Conservation (phyloP, 2,888 invertebrate species). For the Watsonalla binaria region DNA sequence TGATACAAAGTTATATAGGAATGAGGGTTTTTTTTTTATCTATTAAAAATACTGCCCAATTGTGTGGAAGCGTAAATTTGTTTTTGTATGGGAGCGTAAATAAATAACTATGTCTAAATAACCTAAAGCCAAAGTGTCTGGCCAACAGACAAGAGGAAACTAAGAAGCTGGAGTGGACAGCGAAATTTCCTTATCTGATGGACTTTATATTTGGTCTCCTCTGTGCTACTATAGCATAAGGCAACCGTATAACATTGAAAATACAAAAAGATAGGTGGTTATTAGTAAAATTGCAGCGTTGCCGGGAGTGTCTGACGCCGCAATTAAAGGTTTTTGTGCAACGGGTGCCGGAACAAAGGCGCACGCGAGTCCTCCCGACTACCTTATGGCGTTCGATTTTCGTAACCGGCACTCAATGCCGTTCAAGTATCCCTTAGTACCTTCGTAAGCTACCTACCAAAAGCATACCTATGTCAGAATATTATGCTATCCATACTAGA, state of each 20-base stretch:
- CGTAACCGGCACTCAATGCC: background rate
- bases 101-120: too few species aligned
- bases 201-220: background rate
- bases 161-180: too few species aligned
- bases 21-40: too few species aligned
- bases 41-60: too few species aligned
- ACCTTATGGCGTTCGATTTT: slow-evolving; percentile 51
- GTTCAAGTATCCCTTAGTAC: background rate
- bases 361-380: slow-evolving; percentile 68
- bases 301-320: slow-evolving; percentile 39
- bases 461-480: too few species aligned
- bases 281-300: slow-evolving; percentile 61
- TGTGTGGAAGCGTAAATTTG: too few species aligned
- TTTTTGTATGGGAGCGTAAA: too few species aligned
- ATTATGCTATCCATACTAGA: too few species aligned
- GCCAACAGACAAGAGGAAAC: too few species aligned
- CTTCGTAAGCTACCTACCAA: background rate
- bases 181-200: too few species aligned
- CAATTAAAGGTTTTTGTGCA: slow-evolving; percentile 58
- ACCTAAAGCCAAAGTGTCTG: too few species aligned
- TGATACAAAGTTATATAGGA: too few species aligned
- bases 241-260: slow-evolving; percentile 36
- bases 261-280: slow-evolving; percentile 32
- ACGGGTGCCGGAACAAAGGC: slow-evolving; percentile 66
- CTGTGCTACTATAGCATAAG: slow-evolving; percentile 31